Percentiles rank a stretch among this genome's conserved stretches.
phyloP scores from a whole-genome alignment of 2,888 invertebrate species.

The Apotomis betuletana region DNA sequence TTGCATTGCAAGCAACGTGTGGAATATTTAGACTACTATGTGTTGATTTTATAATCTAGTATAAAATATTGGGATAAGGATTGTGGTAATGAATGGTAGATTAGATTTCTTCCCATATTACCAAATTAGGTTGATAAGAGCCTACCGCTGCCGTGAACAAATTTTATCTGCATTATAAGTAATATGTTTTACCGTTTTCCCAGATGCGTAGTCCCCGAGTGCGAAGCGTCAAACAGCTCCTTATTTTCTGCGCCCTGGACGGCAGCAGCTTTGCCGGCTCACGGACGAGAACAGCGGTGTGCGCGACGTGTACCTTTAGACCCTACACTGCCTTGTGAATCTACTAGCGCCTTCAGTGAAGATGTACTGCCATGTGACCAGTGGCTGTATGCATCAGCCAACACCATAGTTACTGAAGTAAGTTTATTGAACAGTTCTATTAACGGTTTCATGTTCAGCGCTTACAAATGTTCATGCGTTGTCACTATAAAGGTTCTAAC shows the following conservation, averaged over 20 bases:
- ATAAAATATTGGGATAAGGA: too few species aligned
- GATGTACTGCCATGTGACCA: slow-evolving; percentile 61
- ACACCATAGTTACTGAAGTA: slow-evolving; percentile 78
- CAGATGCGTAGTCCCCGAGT: slow-evolving; percentile 76
- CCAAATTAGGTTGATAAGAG: too few species aligned
- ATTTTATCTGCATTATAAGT: too few species aligned
- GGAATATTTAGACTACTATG: too few species aligned
- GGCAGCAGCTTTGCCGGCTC: slow-evolving; percentile 57
- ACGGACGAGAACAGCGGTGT: slow-evolving; percentile 56
- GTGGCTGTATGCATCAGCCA: slow-evolving; percentile 69
- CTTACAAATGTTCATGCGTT: too few species aligned
- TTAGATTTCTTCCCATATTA: too few species aligned
- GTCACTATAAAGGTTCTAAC: too few species aligned
- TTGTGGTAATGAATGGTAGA: too few species aligned
- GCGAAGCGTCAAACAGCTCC: slow-evolving; percentile 67
- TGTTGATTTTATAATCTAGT: too few species aligned
- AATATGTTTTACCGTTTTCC: slow-evolving; percentile 13
- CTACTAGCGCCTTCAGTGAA: slow-evolving; percentile 61
- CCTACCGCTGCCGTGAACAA: too few species aligned
- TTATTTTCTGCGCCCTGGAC: slow-evolving; percentile 66
- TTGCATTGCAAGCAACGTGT: too few species aligned
- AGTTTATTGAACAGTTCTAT: slow-evolving; percentile 13
- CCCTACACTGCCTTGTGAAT: slow-evolving; percentile 49
- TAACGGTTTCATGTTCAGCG: too few species aligned
- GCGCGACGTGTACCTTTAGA: slow-evolving; percentile 48